Conservation (phyloP, 2,113 vertebrate species). For the Aplodontia rufa region DNA sequence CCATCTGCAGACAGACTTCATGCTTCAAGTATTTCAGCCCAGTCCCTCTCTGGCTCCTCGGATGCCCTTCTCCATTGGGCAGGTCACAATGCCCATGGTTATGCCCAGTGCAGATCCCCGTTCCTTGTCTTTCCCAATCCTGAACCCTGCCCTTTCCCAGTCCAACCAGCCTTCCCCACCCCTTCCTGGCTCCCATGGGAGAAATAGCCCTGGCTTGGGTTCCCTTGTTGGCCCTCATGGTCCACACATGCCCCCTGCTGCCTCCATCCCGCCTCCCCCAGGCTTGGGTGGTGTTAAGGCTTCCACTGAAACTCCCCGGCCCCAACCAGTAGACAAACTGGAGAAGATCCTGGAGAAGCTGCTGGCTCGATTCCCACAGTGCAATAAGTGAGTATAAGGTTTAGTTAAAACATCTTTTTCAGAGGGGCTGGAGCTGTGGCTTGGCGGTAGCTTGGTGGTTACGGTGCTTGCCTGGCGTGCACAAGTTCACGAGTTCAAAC, state of each 20-base stretch:
- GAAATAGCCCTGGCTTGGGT: slow-evolving; percentile 74
- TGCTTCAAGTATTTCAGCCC: slow-evolving; percentile 84
- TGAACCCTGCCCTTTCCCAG: slow-evolving; percentile 82
- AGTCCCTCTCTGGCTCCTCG: slow-evolving; percentile 82
- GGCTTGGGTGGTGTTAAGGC: slow-evolving; percentile 77
- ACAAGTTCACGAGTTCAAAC: too few relatives aligned
- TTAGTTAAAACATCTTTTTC: not conserved
- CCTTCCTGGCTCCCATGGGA: slow-evolving; percentile 80
- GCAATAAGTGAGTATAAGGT: slow-evolving; percentile 86
- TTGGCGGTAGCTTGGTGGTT: too few relatives aligned
- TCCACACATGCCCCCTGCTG: slow-evolving; percentile 76
- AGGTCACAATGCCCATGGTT: slow-evolving; percentile 86
- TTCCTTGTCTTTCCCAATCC: slow-evolving; percentile 85
- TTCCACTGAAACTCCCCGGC: slow-evolving; percentile 78
- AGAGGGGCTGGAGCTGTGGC: too few relatives aligned
- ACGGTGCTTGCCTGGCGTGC: too few relatives aligned
- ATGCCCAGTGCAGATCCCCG: slow-evolving; percentile 87
- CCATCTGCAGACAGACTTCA: slow-evolving; percentile 86
- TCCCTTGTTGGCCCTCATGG: slow-evolving; percentile 78
- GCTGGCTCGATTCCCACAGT: slow-evolving; percentile 89
- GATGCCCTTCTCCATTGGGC: slow-evolving; percentile 86
- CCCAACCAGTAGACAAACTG: slow-evolving; percentile 87
- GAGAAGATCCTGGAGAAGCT: slow-evolving; percentile 94
- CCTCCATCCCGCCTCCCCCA: slow-evolving; percentile 84
- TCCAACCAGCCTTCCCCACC: slow-evolving; percentile 81